These are phyloP conservation scores for Blastobasis lacticolella DNA, from an alignment of 2,888 invertebrate species.

Conservation along the genomic window DNA sequence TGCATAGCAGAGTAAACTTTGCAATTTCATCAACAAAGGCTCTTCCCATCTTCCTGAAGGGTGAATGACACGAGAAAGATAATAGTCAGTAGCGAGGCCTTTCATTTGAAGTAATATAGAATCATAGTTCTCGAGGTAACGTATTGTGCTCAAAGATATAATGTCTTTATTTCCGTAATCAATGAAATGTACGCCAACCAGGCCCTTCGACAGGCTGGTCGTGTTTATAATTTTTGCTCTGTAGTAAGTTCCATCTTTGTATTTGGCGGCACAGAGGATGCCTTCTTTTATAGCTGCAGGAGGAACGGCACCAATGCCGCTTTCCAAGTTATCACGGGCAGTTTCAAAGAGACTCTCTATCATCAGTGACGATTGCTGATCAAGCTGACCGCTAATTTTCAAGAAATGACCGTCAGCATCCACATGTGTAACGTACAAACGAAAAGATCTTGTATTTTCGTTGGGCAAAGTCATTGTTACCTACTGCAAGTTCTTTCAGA, in stretches of 20 bases:
- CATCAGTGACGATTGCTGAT: constrained; percentile 70
- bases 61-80: constrained; percentile 72
- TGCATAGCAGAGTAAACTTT: constrained; percentile 54
- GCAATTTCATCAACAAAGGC: constrained; percentile 50
- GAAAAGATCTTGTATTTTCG: constrained; percentile 50
- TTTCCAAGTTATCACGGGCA: constrained; percentile 54
- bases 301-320: constrained; percentile 60
- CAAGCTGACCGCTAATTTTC: constrained; percentile 82
- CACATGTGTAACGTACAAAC: constrained; percentile 77
- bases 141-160: constrained; percentile 73
- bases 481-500: not conserved
- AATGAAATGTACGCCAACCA: constrained; percentile 78
- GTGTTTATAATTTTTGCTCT: constrained; percentile 75
- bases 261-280: constrained; percentile 78
- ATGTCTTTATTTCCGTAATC: constrained; percentile 79
- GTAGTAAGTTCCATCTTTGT: constrained; percentile 78
- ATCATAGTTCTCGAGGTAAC: constrained; percentile 70
- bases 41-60: constrained; percentile 71
- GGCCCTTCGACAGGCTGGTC: constrained; percentile 57
- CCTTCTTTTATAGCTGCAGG: constrained; percentile 67
- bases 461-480: constrained; percentile 43
- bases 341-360: constrained; percentile 68
- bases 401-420: constrained; percentile 80
- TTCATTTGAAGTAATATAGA: constrained; percentile 64
- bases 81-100: constrained; percentile 76